These are phyloP conservation scores for Bemisia tabaci DNA, from an alignment of 1,140 invertebrate genomes.

Conservation along the genomic window DNA sequence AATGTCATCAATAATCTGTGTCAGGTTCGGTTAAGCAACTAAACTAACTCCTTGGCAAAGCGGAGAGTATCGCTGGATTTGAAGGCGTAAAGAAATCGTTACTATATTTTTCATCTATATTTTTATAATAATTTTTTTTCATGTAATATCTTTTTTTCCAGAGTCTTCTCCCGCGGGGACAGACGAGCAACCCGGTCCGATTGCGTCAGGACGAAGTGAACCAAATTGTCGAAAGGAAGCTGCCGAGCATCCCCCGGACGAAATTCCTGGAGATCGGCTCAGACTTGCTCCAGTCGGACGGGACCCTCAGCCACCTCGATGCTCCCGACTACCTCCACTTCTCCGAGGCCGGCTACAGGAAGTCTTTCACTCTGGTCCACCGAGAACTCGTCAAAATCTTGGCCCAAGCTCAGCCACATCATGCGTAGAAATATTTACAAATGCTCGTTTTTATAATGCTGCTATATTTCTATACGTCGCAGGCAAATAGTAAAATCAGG, in stretches of 20 bases:
- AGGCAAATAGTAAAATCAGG: too few species aligned
- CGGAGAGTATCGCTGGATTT: too few species aligned
- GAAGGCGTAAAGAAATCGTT: too few species aligned
- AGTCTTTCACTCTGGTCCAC: conserved; percentile 41
- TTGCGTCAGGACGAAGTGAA: conserved; percentile 63
- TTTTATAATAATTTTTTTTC: too few species aligned
- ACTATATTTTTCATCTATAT: too few species aligned
- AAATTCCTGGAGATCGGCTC: conserved; percentile 34
- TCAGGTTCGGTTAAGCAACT: too few species aligned
- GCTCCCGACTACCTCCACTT: conserved; percentile 81
- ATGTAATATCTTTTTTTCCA: conserved; percentile 39
- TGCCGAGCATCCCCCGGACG: conserved; percentile 39
- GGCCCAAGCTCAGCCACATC: neutral
- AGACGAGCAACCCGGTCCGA: conserved; percentile 60
- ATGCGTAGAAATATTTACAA: neutral
- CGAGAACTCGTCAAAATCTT: neutral
- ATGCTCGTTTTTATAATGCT: neutral
- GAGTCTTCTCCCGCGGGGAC: conserved; percentile 69
- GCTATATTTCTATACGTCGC: too few species aligned
- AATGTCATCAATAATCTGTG: too few species aligned
- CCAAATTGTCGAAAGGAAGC: conserved; percentile 45
- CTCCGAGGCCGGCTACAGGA: conserved; percentile 64
- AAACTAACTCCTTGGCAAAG: too few species aligned
- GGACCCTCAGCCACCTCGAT: conserved; percentile 67
- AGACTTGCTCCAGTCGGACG: conserved; percentile 59